Percentiles rank a stretch among this genome's conserved stretches.
phyloP scores from a whole-genome alignment of 2,113 vertebrate genomes.

The Merops nubicus region DNA sequence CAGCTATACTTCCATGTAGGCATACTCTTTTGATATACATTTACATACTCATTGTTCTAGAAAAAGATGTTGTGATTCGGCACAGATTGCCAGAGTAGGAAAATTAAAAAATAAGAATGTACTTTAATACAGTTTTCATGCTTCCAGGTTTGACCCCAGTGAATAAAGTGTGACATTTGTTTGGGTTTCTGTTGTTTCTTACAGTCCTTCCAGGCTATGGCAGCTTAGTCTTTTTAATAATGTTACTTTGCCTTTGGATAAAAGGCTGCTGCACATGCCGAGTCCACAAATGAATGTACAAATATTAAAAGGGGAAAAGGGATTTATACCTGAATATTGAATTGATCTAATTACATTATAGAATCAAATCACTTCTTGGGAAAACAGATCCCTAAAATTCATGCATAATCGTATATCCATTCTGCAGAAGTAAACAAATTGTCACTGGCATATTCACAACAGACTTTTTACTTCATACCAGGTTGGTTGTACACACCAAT shows the following conservation, averaged over 20 bases:
- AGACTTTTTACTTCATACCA: not conserved
- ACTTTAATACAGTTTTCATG: not conserved
- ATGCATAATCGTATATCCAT: not conserved
- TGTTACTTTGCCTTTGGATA: constrained; percentile 47
- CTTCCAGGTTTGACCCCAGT: not conserved
- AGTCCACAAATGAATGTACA: constrained; percentile 2
- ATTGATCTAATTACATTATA: not conserved
- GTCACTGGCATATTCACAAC: not conserved
- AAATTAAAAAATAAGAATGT: not conserved
- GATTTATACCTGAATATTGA: constrained; percentile 41
- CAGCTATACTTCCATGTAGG: not conserved
- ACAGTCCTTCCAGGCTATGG: not conserved
- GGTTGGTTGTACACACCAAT: not conserved
- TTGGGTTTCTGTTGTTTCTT: constrained; percentile 37
- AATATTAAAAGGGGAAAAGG: constrained; percentile 40
- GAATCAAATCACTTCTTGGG: not conserved
- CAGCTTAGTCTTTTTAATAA: constrained; percentile 57
- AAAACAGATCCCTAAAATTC: not conserved
- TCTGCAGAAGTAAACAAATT: not conserved
- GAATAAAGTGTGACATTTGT: constrained; percentile 9
- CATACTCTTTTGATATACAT: not conserved
- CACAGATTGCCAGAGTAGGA: not conserved
- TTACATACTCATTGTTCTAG: not conserved
- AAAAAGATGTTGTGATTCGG: not conserved
- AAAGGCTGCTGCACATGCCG: not conserved